Percentiles rank a stretch among this genome's conserved stretches.
These are phyloP conservation scores for Eupeodes luniger DNA, from an alignment of 2,888 invertebrate species.

Conservation along the genomic window DNA sequence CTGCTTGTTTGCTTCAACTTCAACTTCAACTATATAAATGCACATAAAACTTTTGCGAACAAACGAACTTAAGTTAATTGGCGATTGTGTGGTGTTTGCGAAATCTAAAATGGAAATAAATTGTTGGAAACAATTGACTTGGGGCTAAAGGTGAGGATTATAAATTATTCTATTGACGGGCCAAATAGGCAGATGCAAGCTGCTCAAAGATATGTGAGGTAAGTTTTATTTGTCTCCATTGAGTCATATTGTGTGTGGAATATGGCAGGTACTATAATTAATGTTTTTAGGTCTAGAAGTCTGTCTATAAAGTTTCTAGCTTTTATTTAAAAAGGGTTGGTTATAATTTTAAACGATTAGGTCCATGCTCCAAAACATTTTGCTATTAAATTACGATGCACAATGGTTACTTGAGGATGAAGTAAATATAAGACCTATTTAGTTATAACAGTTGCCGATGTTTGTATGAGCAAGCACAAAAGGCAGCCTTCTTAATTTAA, in stretches of 20 bases:
- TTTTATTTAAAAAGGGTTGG: constrained; percentile 33
- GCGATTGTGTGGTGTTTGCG: constrained; percentile 74
- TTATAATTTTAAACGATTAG: background rate
- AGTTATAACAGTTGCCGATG: too few relatives aligned
- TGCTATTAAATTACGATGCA: too few relatives aligned
- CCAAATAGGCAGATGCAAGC: constrained; percentile 64
- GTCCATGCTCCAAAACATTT: too few relatives aligned
- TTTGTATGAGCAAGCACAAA: too few relatives aligned
- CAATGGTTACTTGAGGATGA: too few relatives aligned
- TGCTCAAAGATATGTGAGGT: constrained; percentile 62
- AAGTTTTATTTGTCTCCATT: constrained; percentile 71
- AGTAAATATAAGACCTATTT: too few relatives aligned
- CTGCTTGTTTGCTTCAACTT: constrained; percentile 36
- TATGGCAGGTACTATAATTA: constrained; percentile 50
- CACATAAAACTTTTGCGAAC: constrained; percentile 32
- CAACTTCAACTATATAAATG: constrained; percentile 38
- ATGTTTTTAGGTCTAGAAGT: background rate
- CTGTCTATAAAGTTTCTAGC: background rate
- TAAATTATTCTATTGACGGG: constrained; percentile 74
- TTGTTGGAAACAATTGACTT: constrained; percentile 74
- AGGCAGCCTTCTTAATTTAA: too few relatives aligned
- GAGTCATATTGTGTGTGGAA: constrained; percentile 52
- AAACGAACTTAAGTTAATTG: constrained; percentile 72
- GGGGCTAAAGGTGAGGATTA: constrained; percentile 72
- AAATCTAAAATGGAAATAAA: constrained; percentile 73